Percentiles rank a stretch among this genome's conserved stretches.
Evolutionary conservation across 1,140 invertebrate genomes (phyloP).

Genomic region (Orius insidiosus): DNA sequence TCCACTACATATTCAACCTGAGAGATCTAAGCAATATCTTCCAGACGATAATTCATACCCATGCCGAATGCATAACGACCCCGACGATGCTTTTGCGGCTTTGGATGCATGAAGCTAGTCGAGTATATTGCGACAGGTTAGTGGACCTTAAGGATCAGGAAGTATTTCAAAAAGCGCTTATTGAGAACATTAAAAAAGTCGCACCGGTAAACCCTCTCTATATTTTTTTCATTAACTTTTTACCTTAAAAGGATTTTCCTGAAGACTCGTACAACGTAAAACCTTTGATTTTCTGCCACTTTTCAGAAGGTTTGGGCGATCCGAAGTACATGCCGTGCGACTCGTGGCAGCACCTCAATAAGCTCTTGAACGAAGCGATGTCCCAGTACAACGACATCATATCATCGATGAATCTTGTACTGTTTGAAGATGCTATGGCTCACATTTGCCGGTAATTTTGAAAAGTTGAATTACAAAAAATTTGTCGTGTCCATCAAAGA

Average conservation of each 20-base stretch:
- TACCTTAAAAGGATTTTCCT: neutral
- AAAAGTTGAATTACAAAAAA: neutral
- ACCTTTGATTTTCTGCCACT: conserved; percentile 76
- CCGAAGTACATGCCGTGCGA: conserved; percentile 72
- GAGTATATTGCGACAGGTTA: conserved; percentile 83
- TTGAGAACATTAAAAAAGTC: conserved; percentile 65
- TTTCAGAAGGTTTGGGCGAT: conserved; percentile 77
- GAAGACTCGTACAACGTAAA: conserved; percentile 44
- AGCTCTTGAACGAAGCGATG: conserved; percentile 63
- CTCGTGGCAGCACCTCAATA: conserved; percentile 51
- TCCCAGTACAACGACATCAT: conserved; percentile 53
- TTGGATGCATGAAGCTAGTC: conserved; percentile 75
- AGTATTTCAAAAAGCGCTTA: conserved; percentile 50
- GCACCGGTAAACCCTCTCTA: conserved; percentile 48
- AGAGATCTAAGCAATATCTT: conserved; percentile 83
- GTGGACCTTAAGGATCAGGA: conserved; percentile 50
- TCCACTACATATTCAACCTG: conserved; percentile 88
- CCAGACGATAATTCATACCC: conserved; percentile 27
- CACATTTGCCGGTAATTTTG: conserved; percentile 52
- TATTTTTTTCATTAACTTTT: neutral
- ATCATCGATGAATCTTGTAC: conserved; percentile 82
- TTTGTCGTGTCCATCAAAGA: no score
- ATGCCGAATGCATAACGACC: conserved; percentile 45
- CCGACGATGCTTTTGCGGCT: conserved; percentile 54
- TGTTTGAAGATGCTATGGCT: conserved; percentile 89